phyloP scores from a whole-genome alignment of 2,113 vertebrate species.

The Eupsittula cactorum region DNA sequence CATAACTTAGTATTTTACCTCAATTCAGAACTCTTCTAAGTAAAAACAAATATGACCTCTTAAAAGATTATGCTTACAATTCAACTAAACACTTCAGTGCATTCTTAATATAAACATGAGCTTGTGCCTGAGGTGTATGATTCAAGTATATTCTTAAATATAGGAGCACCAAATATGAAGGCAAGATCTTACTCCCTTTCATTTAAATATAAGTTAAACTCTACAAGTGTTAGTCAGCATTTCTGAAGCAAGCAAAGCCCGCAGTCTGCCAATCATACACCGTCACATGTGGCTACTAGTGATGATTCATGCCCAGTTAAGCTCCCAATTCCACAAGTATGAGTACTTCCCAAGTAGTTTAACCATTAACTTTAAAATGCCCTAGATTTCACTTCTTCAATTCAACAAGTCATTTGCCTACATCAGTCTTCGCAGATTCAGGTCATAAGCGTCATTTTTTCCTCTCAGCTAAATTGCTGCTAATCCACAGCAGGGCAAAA shows the following conservation, averaged over 20 bases:
- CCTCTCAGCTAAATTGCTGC: background rate
- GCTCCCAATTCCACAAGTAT: background rate
- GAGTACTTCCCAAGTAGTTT: background rate
- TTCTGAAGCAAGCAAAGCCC: background rate
- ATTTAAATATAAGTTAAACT: constrained; percentile 27
- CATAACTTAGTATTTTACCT: background rate
- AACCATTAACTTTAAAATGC: background rate
- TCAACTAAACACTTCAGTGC: background rate
- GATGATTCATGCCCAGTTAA: background rate
- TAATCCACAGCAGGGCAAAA: background rate
- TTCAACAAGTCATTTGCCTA: background rate
- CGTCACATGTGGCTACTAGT: background rate
- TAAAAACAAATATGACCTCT: background rate
- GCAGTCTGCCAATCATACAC: background rate
- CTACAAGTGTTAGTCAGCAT: background rate
- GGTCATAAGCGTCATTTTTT: background rate
- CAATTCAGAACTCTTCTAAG: background rate
- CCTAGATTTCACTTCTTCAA: background rate
- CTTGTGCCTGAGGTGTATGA: background rate
- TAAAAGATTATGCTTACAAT: background rate
- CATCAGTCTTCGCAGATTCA: background rate
- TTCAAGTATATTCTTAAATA: background rate
- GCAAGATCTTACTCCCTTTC: background rate
- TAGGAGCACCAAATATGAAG: background rate
- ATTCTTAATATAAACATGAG: background rate